Conservation (phyloP, 1,140 invertebrate genomes). For the Yoshiicerus persimilis region DNA sequence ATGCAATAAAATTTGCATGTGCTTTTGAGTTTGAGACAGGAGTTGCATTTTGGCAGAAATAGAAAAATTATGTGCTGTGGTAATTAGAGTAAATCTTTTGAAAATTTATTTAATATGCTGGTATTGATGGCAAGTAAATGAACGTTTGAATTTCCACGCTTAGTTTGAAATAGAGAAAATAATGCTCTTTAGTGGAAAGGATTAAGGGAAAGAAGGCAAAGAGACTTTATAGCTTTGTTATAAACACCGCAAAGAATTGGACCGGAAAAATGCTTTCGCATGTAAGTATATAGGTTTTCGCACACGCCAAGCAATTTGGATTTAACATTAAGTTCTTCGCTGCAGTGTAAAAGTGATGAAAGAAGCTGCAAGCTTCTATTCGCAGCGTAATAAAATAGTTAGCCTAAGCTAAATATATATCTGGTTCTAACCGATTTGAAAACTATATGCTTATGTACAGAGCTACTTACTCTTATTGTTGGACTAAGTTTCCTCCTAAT, state of each 20-base stretch:
- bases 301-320: neutral
- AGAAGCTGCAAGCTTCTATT: neutral
- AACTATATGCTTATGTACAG: neutral
- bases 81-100: neutral
- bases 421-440: neutral
- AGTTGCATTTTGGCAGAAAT: neutral
- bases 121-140: neutral
- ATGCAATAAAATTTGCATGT: neutral
- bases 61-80: neutral
- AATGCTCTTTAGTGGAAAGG: neutral
- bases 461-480: neutral
- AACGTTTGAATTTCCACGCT: neutral
- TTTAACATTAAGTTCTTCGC: neutral
- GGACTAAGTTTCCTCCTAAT: neutral
- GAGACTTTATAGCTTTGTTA: neutral
- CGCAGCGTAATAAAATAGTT: neutral
- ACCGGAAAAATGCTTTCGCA: neutral
- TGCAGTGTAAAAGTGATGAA: conserved; percentile 9
- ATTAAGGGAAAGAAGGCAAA: neutral
- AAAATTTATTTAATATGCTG: neutral
- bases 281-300: neutral
- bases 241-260: neutral
- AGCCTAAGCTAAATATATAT: neutral
- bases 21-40: neutral
- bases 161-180: neutral